Evolutionary conservation across 2,888 invertebrate species (phyloP), one percentile per base, ranked within the genome.

Genomic region (Meteorus colon): DNA sequence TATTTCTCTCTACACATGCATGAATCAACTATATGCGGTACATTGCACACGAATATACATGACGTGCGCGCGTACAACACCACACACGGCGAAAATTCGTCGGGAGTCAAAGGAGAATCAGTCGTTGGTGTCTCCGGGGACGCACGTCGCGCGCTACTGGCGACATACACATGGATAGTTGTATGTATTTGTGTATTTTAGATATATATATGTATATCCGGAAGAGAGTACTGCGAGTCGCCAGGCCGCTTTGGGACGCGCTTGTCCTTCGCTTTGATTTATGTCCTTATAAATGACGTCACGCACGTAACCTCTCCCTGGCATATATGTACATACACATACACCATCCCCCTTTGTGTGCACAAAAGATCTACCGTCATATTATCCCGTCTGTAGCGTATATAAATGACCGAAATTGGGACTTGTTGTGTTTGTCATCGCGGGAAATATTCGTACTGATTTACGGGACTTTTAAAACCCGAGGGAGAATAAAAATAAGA

Each of bases 401-500:
- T 88, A 89, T 89, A 89, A 89, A 89, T 88, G 88, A 89, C 88
- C 89, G 87, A 89, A 82, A 89, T 89, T 88, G 88, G 85, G 86
- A 89, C 89, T 89, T 89, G 88, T 89, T 89, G 88, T 89, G 88
- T 89, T 89, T 89, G 89, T 89, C 89, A 89, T 89, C 88, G 86
- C 81, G 78, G 78, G 73, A 80, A 83, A 83, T 83, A 84, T 84
- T 82, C 77, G 75, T 72, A 69, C 82, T 83, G 84, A 84, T 84
- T 84, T 83, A 84, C 65, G 65, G 51, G 71, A 72, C 48, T 72
- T 72, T 72, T 72, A 72, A 51, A 63, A 71, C 59, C 41, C 63
- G 19, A 48, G 72, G 72, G 63, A 62, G 27, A 63, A 60, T 8
- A 10, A 45, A 31, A 19, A 55, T 19, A 55, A 55, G 19, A 55